Evolutionary conservation across 2,113 vertebrate genomes (phyloP).

Genomic region (Tonatia bakeri): DNA sequence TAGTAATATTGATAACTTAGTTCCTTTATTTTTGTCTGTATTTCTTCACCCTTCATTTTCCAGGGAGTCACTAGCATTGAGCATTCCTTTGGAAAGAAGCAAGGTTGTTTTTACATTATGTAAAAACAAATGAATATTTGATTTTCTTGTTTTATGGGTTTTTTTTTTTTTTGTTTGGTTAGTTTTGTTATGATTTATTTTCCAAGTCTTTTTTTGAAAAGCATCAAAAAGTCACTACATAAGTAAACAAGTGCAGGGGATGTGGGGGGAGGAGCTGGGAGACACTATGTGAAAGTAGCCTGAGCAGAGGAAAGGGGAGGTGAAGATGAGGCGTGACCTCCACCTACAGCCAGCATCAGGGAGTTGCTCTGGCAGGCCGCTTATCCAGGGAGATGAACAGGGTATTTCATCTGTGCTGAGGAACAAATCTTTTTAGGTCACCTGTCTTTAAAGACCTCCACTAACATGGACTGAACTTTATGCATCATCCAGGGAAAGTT

Average conservation of each 20-base stretch:
- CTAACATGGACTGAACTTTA: background rate
- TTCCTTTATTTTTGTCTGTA: background rate
- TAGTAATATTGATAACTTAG: background rate
- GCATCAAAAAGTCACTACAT: background rate
- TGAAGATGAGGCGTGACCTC: background rate
- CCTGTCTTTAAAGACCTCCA: background rate
- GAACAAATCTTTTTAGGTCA: background rate
- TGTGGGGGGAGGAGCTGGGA: background rate
- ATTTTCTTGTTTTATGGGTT: background rate
- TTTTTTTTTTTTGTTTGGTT: background rate
- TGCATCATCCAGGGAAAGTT: background rate
- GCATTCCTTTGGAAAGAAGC: background rate
- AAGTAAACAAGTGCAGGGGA: background rate
- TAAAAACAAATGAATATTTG: background rate
- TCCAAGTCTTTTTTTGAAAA: background rate
- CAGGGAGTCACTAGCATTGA: background rate
- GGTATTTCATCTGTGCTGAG: background rate
- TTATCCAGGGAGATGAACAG: background rate
- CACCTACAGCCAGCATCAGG: background rate
- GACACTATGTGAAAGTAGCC: rapidly evolving
- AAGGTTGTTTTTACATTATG: background rate
- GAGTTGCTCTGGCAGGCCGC: background rate
- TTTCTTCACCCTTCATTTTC: background rate
- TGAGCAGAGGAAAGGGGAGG: background rate
- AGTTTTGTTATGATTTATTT: background rate